Conservation (phyloP, 1,140 invertebrate genomes). For the Orussus abietinus region DNA sequence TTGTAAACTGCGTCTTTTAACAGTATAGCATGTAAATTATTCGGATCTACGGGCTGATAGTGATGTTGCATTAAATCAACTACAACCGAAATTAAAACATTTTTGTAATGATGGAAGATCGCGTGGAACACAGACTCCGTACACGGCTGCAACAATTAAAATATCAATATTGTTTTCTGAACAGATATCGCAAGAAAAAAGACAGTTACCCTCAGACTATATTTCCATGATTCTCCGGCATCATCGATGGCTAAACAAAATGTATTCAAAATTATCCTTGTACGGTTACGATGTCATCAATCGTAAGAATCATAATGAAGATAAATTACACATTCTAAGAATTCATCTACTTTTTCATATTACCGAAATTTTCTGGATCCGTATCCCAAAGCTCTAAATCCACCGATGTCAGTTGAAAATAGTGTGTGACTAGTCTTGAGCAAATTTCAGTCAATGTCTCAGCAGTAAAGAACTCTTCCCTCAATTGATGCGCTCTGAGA, state of each 20-base stretch:
- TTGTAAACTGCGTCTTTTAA: slow-evolving; percentile 94
- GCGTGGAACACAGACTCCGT: slow-evolving; percentile 81
- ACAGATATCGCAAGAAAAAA: slow-evolving; percentile 11
- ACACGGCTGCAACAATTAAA: slow-evolving; percentile 65
- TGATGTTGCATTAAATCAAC: slow-evolving; percentile 66
- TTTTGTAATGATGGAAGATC: slow-evolving; percentile 76
- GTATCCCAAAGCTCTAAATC: slow-evolving; percentile 87
- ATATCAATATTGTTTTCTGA: slow-evolving; percentile 15
- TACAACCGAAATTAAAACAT: slow-evolving; percentile 68
- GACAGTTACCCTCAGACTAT: slow-evolving; percentile 72
- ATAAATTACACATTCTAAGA: slow-evolving; percentile 1
- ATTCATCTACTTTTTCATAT: slow-evolving; percentile 20
- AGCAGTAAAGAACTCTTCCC: slow-evolving; percentile 67
- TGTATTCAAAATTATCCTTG: slow-evolving; percentile 12
- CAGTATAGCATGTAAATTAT: slow-evolving; percentile 74
- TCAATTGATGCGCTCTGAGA: slow-evolving; percentile 65
- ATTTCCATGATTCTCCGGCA: slow-evolving; percentile 88
- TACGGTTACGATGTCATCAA: slow-evolving; percentile 6
- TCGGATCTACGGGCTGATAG: slow-evolving; percentile 60
- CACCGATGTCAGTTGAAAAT: slow-evolving; percentile 78
- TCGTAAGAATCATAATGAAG: slow-evolving; percentile 7
- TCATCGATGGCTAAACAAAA: slow-evolving; percentile 74
- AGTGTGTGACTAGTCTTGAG: slow-evolving; percentile 78
- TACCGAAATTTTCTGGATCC: slow-evolving; percentile 85
- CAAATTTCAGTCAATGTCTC: slow-evolving; percentile 74